phyloP scores from a whole-genome alignment of 2,113 vertebrate species.

The Siniperca knerii region DNA sequence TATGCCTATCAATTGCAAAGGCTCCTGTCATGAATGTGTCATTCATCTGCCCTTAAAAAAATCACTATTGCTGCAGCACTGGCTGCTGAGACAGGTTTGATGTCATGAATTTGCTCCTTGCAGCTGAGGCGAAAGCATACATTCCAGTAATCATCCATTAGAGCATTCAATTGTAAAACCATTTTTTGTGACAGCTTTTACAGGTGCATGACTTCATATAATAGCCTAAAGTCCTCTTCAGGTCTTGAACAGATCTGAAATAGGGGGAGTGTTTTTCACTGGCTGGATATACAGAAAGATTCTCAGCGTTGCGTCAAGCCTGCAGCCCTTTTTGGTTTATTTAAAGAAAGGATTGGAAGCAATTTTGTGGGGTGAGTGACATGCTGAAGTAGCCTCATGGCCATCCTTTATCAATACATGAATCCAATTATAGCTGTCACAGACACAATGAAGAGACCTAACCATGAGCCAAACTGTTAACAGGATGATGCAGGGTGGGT shows the following conservation, averaged over 20 bases:
- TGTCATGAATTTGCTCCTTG: constrained; percentile 36
- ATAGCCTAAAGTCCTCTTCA: constrained; percentile 40
- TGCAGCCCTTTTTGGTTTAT: constrained; percentile 40
- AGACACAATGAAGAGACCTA: constrained; percentile 61
- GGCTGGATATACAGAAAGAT: constrained; percentile 36
- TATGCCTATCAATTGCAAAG: constrained; percentile 26
- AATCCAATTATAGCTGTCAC: constrained; percentile 68
- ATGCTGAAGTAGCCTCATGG: constrained; percentile 53
- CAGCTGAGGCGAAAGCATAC: constrained; percentile 8
- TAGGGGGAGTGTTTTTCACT: constrained; percentile 3
- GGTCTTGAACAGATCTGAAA: constrained; percentile 43
- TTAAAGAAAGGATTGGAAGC: constrained; percentile 52
- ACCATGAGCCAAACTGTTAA: constrained; percentile 63
- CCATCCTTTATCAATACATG: constrained; percentile 62
- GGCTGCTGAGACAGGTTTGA: constrained; percentile 42
- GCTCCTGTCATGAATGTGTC: constrained; percentile 44
- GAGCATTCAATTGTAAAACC: constrained; percentile 12
- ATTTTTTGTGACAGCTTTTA: constrained; percentile 30
- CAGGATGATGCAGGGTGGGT: constrained; percentile 66
- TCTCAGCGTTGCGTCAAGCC: constrained; percentile 56
- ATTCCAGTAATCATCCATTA: constrained; percentile 10
- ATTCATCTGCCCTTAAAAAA: constrained; percentile 51
- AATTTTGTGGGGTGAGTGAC: constrained; percentile 61
- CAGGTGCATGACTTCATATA: constrained; percentile 18
- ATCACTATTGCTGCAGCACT: constrained; percentile 33